Base-by-base conservation (phyloP, 1,140 invertebrate genomes). In the Holotrichia oblita region DNA sequence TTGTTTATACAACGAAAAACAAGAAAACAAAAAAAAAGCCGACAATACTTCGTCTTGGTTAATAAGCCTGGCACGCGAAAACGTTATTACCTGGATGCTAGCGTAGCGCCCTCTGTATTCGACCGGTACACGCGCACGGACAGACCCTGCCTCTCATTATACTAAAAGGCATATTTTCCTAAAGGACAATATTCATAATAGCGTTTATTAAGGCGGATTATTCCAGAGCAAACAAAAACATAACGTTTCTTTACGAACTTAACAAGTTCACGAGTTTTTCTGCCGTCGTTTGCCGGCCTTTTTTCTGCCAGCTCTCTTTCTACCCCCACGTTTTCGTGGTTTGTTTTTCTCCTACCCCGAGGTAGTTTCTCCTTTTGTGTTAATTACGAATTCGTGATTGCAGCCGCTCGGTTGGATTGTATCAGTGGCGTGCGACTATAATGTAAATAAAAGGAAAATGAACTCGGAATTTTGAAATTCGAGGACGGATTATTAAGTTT, bases 141-240 rank as follows among this genome's bases (percentile, higher is more conserved):
- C 42, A 42, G 73, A 72, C 77, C 77, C 69, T 73, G 48, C 77
- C 77, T 78, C 77, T 78, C 77, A 78, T 78, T 78, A 78, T 74
- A 74, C 77, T 78, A 78, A 78, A 78, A 78, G 77, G 77, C 42
- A 41, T 64, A 78, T 78, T 78, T 59, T 44, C 24, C 73, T 78
- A 40, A 72, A 74, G 77, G 77, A 74, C 73, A 74, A 74, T 74
- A 74, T 74, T 74, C 73, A 34, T 74, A 74, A 74, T 74, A 74
- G 41, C 73, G 41, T 41, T 74, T 40, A 74, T 74, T 74, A 74
- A 34, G 34, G 73, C 34, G 41, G 40, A 74, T 74, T 74, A 74
- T 44, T 74, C 41, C 73, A 2, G 41, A 14, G 73, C 40, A 74
- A 44, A 41, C 73, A 74, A 74, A 74, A 74, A 41, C 41, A 41